These are phyloP conservation scores for Elysia crispata DNA, from an alignment of 2,888 invertebrate species.

Conservation along the genomic window DNA sequence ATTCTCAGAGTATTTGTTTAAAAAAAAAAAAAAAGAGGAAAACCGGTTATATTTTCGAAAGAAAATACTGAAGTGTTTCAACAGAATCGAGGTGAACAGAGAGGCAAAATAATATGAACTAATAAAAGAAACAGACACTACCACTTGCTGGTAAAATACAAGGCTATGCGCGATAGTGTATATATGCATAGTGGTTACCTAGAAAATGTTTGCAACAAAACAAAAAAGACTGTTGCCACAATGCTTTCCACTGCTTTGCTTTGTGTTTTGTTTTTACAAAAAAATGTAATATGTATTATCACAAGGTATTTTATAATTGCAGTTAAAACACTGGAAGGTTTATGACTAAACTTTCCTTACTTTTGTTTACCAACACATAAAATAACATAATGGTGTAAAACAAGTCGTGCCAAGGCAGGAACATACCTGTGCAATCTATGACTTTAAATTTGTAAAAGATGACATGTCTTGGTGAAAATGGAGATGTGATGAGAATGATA, in stretches of 20 bases:
- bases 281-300: conserved; percentile 52
- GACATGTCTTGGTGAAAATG: conserved; percentile 20
- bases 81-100: too few relatives aligned
- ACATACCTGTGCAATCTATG: too few relatives aligned
- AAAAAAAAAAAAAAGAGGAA: too few relatives aligned
- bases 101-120: too few relatives aligned
- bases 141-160: too few relatives aligned
- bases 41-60: too few relatives aligned
- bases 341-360: conserved; percentile 33
- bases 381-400: too few relatives aligned
- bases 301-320: conserved; percentile 49
- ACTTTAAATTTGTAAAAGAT: neutral
- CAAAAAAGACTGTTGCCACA: conserved; percentile 37
- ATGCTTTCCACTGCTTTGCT: conserved; percentile 39
- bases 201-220: conserved; percentile 1
- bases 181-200: conserved; percentile 14
- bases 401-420: too few relatives aligned
- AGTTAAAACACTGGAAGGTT: conserved; percentile 49
- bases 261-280: too few relatives aligned
- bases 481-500: conserved; percentile 36
- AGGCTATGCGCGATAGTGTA: neutral
- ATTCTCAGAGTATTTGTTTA: too few relatives aligned
- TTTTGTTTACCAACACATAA: conserved; percentile 1
- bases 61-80: too few relatives aligned
- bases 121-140: too few relatives aligned